Evolutionary conservation across 2,888 invertebrate species (phyloP), one percentile per base, ranked within the genome.

Genomic region (Ashinkailepas kermadecensis): DNA sequence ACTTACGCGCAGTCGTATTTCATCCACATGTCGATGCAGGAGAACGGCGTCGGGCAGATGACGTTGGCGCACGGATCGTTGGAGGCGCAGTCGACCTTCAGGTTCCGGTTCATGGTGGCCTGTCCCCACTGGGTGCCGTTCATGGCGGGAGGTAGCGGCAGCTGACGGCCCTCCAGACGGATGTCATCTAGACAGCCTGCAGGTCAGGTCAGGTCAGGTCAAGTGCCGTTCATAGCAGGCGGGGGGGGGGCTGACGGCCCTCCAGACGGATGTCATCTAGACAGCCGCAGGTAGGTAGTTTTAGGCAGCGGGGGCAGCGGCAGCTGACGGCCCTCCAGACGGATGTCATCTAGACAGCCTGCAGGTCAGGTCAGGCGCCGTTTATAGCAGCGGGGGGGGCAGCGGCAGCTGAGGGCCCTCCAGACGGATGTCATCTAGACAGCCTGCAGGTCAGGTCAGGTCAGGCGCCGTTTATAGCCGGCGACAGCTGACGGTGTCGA

Each of bases 1-100:
- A 93, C 95, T 93, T 89, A 99, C 95, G 97, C 96, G 95, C 99
- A 99, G 88, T 97, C 97, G 87, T 96, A 96, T 88, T 95, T 95
- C 88, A 98, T 98, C 98, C 99, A 99, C 21, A 98, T 91, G 89
- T 96, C 97, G 84, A 95, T 94, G 89, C 97, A 98, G 86, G 95
- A 95, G 88, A 96, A 96, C 18, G 95, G 96, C 86, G 94, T 94
- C 0, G 94, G 94, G 87, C 97, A 98, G 86, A 95, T 95, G 67
- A 97, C 95, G 87, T 95, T 95, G 85, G 94, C 94, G 87, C 97
- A 98, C 3, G 97, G 97, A 87, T 96, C 95, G 86, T 97, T 95
- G 7, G 97, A 96, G 21, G 95, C 94, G 87, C 99, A 99, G 87
- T 95, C 94, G 84, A 94, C 92, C 86, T 95, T 95, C 82, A 97